These are phyloP conservation scores for Picathartes gymnocephalus DNA, from an alignment of 2,113 vertebrate species.

Conservation along the genomic window DNA sequence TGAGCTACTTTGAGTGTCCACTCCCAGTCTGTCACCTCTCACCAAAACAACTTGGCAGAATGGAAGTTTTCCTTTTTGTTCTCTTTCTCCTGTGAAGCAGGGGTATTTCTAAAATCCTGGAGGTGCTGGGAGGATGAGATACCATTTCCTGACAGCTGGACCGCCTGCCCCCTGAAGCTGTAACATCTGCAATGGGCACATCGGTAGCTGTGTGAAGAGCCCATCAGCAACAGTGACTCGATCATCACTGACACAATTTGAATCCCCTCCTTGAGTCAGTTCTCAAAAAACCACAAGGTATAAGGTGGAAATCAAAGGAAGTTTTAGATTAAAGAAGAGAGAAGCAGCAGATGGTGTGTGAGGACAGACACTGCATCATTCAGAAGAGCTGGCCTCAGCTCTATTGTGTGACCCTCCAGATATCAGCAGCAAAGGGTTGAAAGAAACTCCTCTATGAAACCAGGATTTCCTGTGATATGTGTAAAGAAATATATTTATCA, in stretches of 20 bases:
- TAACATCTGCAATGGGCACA: background rate
- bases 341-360: background rate
- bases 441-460: background rate
- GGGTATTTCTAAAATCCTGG: background rate
- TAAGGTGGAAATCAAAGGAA: background rate
- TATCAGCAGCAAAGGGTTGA: background rate
- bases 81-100: background rate
- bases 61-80: background rate
- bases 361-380: background rate
- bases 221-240: background rate
- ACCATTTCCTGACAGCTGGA: background rate
- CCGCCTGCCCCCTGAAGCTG: background rate
- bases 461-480: background rate
- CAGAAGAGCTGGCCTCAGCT: background rate
- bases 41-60: background rate
- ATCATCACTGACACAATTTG: background rate
- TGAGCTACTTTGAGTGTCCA: background rate
- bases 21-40: background rate
- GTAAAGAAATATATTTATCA: background rate
- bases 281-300: background rate
- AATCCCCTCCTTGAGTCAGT: background rate
- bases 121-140: background rate
- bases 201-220: background rate
- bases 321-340: background rate
- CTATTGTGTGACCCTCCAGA: background rate